These are phyloP conservation scores for Carassius carassius DNA, from an alignment of 2,113 vertebrate species.

Conservation along the genomic window DNA sequence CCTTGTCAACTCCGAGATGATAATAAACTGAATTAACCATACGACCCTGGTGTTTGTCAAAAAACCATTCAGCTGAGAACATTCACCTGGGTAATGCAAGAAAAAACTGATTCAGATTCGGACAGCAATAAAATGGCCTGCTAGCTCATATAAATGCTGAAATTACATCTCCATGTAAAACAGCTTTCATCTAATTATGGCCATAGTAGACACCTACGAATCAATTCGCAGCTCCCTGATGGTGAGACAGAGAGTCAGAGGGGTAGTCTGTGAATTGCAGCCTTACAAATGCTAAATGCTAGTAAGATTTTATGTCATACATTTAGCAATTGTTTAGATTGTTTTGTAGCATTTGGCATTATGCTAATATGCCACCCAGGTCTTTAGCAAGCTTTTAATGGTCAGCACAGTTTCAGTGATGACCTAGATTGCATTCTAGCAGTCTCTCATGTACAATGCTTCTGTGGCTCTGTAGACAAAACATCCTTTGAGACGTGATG, in stretches of 20 bases:
- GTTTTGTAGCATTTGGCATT: background rate
- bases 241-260: constrained; percentile 18
- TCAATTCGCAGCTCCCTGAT: constrained; percentile 36
- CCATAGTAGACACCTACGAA: constrained; percentile 26
- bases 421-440: background rate
- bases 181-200: background rate
- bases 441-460: background rate
- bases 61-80: background rate
- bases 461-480: background rate
- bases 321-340: background rate
- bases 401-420: background rate
- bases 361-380: background rate
- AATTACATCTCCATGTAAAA: background rate
- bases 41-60: background rate
- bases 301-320: background rate
- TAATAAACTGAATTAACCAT: background rate
- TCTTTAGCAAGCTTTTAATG: background rate
- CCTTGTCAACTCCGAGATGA: background rate
- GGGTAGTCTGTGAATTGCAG: background rate
- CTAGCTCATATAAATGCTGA: background rate
- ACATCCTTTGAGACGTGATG: background rate
- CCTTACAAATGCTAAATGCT: background rate
- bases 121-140: background rate
- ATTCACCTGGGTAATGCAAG: background rate
- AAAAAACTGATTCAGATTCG: background rate